These are phyloP conservation scores for Drosophila nebulosa DNA, from an alignment of 1,140 invertebrate genomes.

Conservation along the genomic window DNA sequence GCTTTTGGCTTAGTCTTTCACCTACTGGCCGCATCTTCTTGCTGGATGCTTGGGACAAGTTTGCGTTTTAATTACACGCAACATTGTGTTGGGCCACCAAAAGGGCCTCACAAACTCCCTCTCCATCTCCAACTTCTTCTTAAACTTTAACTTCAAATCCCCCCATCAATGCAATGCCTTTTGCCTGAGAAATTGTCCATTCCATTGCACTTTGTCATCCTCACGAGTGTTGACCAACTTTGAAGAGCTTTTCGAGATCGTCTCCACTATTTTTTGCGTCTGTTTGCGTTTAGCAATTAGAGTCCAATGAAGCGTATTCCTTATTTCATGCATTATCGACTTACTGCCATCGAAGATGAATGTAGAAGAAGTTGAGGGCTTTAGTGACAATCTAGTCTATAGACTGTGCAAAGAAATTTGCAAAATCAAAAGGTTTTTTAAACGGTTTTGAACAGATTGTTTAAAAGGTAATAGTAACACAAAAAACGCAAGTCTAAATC, in stretches of 20 bases:
- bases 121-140: background rate
- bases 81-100: conserved; percentile 32
- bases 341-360: conserved; percentile 63
- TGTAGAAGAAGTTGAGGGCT: conserved; percentile 22
- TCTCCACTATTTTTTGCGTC: conserved; percentile 20
- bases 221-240: conserved; percentile 21
- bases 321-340: conserved; percentile 77
- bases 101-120: background rate
- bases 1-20: conserved; percentile 59
- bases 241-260: background rate
- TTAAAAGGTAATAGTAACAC: too few relatives aligned
- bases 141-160: background rate
- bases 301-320: conserved; percentile 77
- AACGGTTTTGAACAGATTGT: too few relatives aligned
- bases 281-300: conserved; percentile 74
- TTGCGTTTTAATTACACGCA: conserved; percentile 78
- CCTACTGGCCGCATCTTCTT: conserved; percentile 42
- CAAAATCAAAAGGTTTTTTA: too few relatives aligned
- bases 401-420: conserved; percentile 11
- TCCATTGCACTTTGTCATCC: conserved; percentile 11
- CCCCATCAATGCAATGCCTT: background rate
- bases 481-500: too few relatives aligned
- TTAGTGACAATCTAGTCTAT: conserved; percentile 9
- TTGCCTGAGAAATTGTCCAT: background rate
- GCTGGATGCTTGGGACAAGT: conserved; percentile 40